Base-by-base conservation (phyloP, 2,888 invertebrate species). In the Morinoia aosen region DNA sequence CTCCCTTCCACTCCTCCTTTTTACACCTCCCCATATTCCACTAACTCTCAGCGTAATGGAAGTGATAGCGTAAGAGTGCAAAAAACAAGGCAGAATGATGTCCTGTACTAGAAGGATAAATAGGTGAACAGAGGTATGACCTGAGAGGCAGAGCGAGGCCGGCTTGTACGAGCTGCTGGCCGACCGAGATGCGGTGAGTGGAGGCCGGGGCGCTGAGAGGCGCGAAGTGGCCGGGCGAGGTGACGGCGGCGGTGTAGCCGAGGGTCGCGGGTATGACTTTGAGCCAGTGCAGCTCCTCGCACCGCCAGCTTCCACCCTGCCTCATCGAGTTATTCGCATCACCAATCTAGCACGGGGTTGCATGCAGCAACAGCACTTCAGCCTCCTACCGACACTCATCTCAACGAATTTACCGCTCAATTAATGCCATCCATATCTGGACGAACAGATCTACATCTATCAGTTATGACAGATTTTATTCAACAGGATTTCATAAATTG, bases 91-190 rank as follows among this genome's bases (percentile, higher is more conserved):
- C 76, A 0, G 14, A 76, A 10, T 33, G 25, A 25, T 76, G 12
- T 12, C 61, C 19, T 61, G 19, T 76, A 76, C 2, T 25, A 33
- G 25, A 76, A 76, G 8, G 1, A 7, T 25, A 10, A 33, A 76
- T 76, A 10, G 76, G 76, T 76, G 25, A 76, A 33, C 76, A 76
- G 2, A 10, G 33, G 8, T 12, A 33, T 16, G 25, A 93, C 93
- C 57, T 93, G 33, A 93, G 95, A 16, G 61, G 95, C 39, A 95
- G 95, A 25, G 95, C 95, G 40, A 95, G 95, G 64, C 95, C 95
- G n/a, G 95, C 95, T 19, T 95, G 61, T 12, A 95, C 48, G 61
- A 95, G 95, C 58, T 95, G 95, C 64, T 95, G 61, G 57, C 95
- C 64, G 61, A 95, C 95, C 7, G 61, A 64, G 40, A 95, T 64